Conservation (phyloP, 1,140 invertebrate genomes). For the roundworm (Caenorhabditis elegans) region WBcel235 BX284606.5:16847501-16848000, state of each 20-base stretch:
- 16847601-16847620: neutral
- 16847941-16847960: neutral
- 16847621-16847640: neutral
- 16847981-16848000: too few relatives aligned
- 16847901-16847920: neutral
- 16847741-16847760: neutral
- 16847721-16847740: neutral
- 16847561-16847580: neutral
- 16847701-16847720: neutral
- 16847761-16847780: neutral
- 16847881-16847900: neutral
- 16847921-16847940: neutral
- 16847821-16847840: neutral
- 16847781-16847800: neutral
- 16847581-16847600: neutral
- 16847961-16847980: neutral
- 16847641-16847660: neutral
- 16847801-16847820: neutral
- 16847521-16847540: neutral
- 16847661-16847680: neutral
- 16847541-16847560: neutral
- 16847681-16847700: neutral
- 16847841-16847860: neutral
- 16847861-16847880: neutral
- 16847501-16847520: neutral